A percentile compares a stretch with the other conserved stretches of the same genome.
These are phyloP conservation scores for Adelognathus sp. DNA, from an alignment of 2,888 invertebrate species.

Conservation along the genomic window DNA sequence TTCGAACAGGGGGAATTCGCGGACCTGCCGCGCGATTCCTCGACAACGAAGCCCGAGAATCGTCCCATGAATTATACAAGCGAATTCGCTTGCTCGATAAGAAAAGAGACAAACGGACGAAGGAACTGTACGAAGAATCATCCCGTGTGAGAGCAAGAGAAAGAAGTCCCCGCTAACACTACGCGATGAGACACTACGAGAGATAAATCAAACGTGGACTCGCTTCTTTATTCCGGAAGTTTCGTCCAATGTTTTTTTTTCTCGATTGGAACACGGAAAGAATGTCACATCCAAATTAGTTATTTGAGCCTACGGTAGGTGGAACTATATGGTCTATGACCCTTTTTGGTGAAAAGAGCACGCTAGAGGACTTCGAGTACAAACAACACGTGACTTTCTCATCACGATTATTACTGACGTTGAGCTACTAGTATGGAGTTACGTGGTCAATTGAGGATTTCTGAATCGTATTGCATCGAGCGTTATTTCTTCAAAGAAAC, in stretches of 20 bases:
- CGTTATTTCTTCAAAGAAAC: too few species aligned
- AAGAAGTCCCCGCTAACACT: slow-evolving; percentile 53
- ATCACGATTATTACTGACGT: too few species aligned
- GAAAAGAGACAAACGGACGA: slow-evolving; percentile 58
- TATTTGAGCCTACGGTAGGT: too few species aligned
- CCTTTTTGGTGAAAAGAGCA: too few species aligned
- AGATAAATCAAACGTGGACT: slow-evolving; percentile 8
- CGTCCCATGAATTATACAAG: slow-evolving; percentile 80
- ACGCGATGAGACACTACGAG: slow-evolving; percentile 31
- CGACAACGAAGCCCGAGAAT: slow-evolving; percentile 73
- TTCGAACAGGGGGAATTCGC: slow-evolving; percentile 56
- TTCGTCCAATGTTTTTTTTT: neutral
- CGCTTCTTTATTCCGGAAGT: neutral
- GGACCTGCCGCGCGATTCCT: slow-evolving; percentile 59
- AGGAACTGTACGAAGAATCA: slow-evolving; percentile 61
- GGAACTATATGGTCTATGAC: too few species aligned
- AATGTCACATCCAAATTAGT: too few species aligned
- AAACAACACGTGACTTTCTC: too few species aligned
- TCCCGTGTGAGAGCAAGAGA: slow-evolving; percentile 46
- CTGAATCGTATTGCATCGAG: too few species aligned
- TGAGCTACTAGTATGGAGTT: too few species aligned
- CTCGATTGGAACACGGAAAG: too few species aligned
- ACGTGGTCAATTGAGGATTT: too few species aligned
- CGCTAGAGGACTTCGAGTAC: too few species aligned
- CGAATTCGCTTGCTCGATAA: slow-evolving; percentile 65